These are phyloP conservation scores for Cheilosia soror DNA, from an alignment of 2,888 invertebrate species.

Conservation along the genomic window DNA sequence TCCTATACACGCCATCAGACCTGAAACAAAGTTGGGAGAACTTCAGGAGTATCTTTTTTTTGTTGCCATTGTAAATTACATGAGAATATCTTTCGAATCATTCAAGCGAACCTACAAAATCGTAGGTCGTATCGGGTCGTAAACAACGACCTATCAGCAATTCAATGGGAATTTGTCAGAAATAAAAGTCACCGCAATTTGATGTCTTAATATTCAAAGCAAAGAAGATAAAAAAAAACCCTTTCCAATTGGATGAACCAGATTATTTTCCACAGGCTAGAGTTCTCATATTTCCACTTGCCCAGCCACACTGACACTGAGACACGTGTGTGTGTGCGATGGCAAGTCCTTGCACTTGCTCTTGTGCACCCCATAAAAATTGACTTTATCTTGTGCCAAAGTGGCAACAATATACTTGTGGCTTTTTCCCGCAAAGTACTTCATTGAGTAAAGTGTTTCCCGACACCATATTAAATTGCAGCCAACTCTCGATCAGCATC, in stretches of 20 bases:
- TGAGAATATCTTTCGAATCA: too few species aligned
- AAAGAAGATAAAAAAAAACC: not conserved
- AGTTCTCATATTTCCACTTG: conserved; percentile 61
- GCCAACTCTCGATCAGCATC: conserved; percentile 67
- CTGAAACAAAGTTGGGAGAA: too few species aligned
- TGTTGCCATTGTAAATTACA: too few species aligned
- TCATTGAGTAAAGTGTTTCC: conserved; percentile 56
- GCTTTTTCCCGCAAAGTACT: conserved; percentile 12
- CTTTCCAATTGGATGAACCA: conserved; percentile 54
- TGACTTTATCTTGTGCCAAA: conserved; percentile 63
- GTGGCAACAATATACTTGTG: conserved; percentile 50
- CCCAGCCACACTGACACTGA: not conserved
- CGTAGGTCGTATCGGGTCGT: too few species aligned
- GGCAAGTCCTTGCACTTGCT: conserved; percentile 39
- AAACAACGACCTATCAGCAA: too few species aligned
- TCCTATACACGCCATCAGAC: too few species aligned
- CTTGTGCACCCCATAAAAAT: conserved; percentile 64
- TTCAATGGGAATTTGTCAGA: conserved; percentile 1
- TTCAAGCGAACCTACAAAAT: too few species aligned
- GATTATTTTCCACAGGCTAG: conserved; percentile 25
- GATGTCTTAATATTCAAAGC: conserved; percentile 33
- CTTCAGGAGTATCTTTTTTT: too few species aligned
- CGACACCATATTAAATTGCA: conserved; percentile 63
- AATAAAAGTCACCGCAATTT: conserved; percentile 12
- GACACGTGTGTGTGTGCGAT: not conserved